Conservation (phyloP, 2,888 invertebrate species). For the Eretmocerus hayati region DNA sequence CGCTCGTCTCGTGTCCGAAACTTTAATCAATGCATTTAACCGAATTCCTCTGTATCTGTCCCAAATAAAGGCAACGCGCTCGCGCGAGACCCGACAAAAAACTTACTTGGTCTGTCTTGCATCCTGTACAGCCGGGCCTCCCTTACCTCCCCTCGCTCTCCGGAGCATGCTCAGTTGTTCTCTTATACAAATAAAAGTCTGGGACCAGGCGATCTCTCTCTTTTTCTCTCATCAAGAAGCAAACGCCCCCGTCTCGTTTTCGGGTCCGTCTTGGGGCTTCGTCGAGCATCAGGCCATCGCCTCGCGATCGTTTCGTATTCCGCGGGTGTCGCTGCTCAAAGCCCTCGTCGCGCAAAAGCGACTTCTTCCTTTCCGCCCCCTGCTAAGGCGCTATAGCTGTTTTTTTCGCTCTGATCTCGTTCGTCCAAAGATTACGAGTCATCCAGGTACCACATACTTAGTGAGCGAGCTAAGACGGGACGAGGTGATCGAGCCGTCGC, state of each 20-base stretch:
- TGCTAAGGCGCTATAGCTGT: slow-evolving; percentile 2
- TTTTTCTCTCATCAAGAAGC: slow-evolving; percentile 14
- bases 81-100: slow-evolving; percentile 28
- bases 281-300: not conserved
- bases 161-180: not conserved
- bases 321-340: slow-evolving; percentile 31
- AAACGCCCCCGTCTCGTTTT: slow-evolving; percentile 8
- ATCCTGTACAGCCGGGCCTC: no score
- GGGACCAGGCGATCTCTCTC: not conserved
- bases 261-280: not conserved
- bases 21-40: slow-evolving; percentile 48
- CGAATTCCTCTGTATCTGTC: slow-evolving; percentile 43
- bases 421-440: slow-evolving; percentile 5
- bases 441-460: no score
- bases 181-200: no score
- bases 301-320: slow-evolving; percentile 39
- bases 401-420: not conserved
- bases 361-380: slow-evolving; percentile 23
- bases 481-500: no score
- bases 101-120: slow-evolving; percentile 6
- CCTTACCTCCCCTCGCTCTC: no score
- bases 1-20: slow-evolving; percentile 41
- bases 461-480: no score
- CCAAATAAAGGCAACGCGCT: slow-evolving; percentile 44
- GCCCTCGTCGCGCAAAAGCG: slow-evolving; percentile 21